Conservation (phyloP, 2,888 invertebrate genomes). For the Drosophila yooni region DNA sequence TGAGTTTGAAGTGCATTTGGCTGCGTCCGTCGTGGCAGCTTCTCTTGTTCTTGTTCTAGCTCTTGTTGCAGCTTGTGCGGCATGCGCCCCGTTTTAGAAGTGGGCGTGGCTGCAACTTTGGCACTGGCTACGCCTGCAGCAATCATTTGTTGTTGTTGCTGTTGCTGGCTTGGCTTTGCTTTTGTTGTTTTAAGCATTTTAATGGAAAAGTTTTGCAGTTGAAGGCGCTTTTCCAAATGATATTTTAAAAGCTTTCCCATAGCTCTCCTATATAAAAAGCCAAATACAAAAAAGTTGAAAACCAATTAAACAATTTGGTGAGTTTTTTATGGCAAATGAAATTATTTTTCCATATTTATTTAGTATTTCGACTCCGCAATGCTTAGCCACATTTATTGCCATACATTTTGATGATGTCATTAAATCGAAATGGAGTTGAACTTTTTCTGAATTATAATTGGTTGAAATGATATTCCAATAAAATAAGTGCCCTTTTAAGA, state of each 20-base stretch:
- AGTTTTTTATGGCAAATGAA: slow-evolving; percentile 46
- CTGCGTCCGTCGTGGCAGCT: slow-evolving; percentile 54
- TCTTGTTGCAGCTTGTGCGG: slow-evolving; percentile 22
- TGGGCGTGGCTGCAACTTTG: slow-evolving; percentile 72
- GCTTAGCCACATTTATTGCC: slow-evolving; percentile 22
- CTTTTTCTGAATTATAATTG: background rate
- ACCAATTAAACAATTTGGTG: slow-evolving; percentile 68
- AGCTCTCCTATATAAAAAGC: slow-evolving; percentile 1
- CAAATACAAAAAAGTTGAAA: slow-evolving; percentile 45
- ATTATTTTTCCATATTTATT: slow-evolving; percentile 51
- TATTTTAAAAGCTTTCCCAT: slow-evolving; percentile 76
- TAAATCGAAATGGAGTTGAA: background rate
- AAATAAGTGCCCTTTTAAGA: background rate
- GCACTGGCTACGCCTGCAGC: slow-evolving; percentile 48
- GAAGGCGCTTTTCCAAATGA: slow-evolving; percentile 78
- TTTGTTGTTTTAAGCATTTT: slow-evolving; percentile 74
- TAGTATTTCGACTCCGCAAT: slow-evolving; percentile 6
- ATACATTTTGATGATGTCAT: slow-evolving; percentile 29
- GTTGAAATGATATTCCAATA: background rate
- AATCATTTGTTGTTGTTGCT: slow-evolving; percentile 15
- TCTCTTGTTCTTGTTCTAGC: slow-evolving; percentile 19
- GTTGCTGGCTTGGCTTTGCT: slow-evolving; percentile 57
- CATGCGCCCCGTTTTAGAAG: slow-evolving; percentile 67
- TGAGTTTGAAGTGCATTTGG: slow-evolving; percentile 81
- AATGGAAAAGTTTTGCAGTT: slow-evolving; percentile 80